Percentiles rank a stretch among this genome's conserved stretches.
Evolutionary conservation across 2,888 invertebrate species (phyloP).

Genomic region (Quadroppia sp.): DNA sequence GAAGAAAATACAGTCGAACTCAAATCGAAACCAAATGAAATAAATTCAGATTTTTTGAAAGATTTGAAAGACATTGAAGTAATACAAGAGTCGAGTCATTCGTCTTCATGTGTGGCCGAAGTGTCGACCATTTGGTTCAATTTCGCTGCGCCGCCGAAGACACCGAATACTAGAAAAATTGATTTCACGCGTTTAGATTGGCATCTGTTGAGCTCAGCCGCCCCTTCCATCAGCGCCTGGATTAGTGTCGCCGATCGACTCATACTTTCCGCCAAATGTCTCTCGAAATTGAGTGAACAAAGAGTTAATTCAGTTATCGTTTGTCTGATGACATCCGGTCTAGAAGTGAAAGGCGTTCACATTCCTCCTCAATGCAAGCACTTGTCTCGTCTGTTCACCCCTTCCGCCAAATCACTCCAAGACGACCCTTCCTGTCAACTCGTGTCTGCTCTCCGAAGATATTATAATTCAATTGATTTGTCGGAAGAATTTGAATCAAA

Average conservation of each 20-base stretch:
- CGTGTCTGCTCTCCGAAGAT: conserved; percentile 79
- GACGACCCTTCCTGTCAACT: conserved; percentile 94
- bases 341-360: conserved; percentile 79
- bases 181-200: conserved; percentile 92
- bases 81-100: conserved; percentile 45
- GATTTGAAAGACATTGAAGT: conserved; percentile 32
- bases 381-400: conserved; percentile 68
- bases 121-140: conserved; percentile 92
- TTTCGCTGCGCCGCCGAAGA: conserved; percentile 92
- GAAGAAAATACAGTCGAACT: conserved; percentile 36
- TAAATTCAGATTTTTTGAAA: conserved; percentile 19
- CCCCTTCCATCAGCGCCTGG: conserved; percentile 96
- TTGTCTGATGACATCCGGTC: conserved; percentile 88
- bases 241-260: conserved; percentile 91
- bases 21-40: conserved; percentile 25
- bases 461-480: conserved; percentile 68
- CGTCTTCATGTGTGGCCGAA: conserved; percentile 76
- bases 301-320: conserved; percentile 70
- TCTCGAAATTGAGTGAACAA: conserved; percentile 63
- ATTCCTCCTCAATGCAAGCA: conserved; percentile 78
- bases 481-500: conserved; percentile 74
- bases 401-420: conserved; percentile 80
- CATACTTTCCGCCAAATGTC: conserved; percentile 6
- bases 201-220: conserved; percentile 91
- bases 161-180: conserved; percentile 87